These are phyloP conservation scores for Eulithis testata DNA, from an alignment of 2,888 invertebrate genomes.

Conservation along the genomic window DNA sequence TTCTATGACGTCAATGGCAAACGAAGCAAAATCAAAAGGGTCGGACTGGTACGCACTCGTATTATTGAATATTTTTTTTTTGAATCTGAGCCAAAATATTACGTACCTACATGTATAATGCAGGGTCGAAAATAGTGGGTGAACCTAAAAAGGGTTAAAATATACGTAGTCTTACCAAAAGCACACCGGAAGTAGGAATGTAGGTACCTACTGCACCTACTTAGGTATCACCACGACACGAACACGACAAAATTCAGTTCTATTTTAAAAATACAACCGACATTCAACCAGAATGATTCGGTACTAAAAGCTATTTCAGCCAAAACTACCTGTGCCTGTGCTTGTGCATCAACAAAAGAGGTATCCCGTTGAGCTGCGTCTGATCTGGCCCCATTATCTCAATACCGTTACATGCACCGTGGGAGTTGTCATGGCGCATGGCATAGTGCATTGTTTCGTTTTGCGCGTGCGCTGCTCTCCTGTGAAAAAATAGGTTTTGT, in stretches of 20 bases:
- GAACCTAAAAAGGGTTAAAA: too few species aligned
- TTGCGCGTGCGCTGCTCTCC: background rate
- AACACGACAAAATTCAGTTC: conserved; percentile 2
- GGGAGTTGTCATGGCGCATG: conserved; percentile 34
- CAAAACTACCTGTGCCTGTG: conserved; percentile 19
- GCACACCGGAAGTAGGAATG: too few species aligned
- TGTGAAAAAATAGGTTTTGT: too few species aligned
- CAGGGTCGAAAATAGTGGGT: too few species aligned
- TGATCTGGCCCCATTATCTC: conserved; percentile 52
- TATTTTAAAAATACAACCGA: background rate
- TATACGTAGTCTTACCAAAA: too few species aligned
- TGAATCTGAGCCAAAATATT: too few species aligned
- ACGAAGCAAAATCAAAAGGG: conserved; percentile 54
- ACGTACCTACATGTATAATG: too few species aligned
- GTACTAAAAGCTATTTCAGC: conserved; percentile 10
- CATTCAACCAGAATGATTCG: conserved; percentile 8
- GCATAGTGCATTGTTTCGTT: conserved; percentile 55
- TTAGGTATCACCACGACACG: background rate
- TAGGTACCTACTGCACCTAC: too few species aligned
- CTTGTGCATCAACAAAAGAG: conserved; percentile 25
- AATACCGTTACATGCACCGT: conserved; percentile 61
- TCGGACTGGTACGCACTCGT: too few species aligned
- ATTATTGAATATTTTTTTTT: too few species aligned
- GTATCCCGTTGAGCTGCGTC: conserved; percentile 45
- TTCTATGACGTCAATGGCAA: conserved; percentile 62